phyloP scores from a whole-genome alignment of 2,113 vertebrate species.

The Vombatus ursinus region DNA sequence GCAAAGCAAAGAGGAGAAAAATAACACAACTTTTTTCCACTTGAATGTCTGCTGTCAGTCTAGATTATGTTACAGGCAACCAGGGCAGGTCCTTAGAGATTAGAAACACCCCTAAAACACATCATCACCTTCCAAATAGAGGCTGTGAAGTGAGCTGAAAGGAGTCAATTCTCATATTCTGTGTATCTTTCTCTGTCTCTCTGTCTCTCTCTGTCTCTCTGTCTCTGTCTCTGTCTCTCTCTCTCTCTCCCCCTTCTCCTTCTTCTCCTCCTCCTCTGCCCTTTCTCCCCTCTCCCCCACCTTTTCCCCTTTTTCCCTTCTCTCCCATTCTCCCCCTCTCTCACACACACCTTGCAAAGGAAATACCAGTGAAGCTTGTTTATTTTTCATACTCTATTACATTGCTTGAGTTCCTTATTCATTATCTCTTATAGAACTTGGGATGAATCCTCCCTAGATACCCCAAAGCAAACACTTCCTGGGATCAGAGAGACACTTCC shows the following conservation, averaged over 20 bases:
- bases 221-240: too few relatives aligned
- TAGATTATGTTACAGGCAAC: conserved; percentile 68
- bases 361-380: background rate
- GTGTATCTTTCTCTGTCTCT: background rate
- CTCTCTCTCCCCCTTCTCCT: too few relatives aligned
- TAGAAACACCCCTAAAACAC: conserved; percentile 56
- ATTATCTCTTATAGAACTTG: background rate
- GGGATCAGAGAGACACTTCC: background rate
- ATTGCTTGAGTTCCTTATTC: background rate
- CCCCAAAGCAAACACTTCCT: background rate
- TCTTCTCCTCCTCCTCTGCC: too few relatives aligned
- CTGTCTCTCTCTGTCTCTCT: too few relatives aligned
- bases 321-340: too few relatives aligned
- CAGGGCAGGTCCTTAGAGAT: conserved; percentile 62
- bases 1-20: conserved; percentile 24
- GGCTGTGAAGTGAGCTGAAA: conserved; percentile 46
- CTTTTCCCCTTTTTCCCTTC: too few relatives aligned
- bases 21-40: conserved; percentile 48
- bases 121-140: conserved; percentile 23
- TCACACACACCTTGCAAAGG: background rate
- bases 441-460: background rate
- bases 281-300: background rate
- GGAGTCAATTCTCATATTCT: background rate
- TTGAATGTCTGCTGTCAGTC: conserved; percentile 68
- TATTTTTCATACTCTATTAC: background rate